Evolutionary conservation across 2,888 invertebrate species (phyloP).

Genomic region (Nymphalis polychloros): DNA sequence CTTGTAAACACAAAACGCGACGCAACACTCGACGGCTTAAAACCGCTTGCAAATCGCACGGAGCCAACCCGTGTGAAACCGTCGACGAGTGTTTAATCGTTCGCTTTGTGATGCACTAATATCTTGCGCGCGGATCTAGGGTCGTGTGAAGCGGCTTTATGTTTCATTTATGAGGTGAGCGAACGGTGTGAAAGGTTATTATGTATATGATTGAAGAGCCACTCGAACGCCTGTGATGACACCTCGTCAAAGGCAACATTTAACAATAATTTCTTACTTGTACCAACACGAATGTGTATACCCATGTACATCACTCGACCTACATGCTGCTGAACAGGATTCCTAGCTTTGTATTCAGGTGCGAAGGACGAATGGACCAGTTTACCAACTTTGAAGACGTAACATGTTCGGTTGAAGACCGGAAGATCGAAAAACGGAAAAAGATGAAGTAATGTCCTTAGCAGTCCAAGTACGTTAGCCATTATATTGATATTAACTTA

Average conservation of each 20-base stretch:
- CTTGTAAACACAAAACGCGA: conserved; percentile 45
- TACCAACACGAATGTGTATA: not conserved
- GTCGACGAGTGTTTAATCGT: conserved; percentile 66
- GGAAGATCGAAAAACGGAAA: too few relatives aligned
- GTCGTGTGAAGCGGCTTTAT: conserved; percentile 24
- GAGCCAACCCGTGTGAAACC: conserved; percentile 30
- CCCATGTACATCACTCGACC: too few relatives aligned
- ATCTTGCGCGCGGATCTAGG: conserved; percentile 39
- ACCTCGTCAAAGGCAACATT: not conserved
- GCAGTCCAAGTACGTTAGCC: too few relatives aligned
- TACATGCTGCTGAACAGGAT: too few relatives aligned
- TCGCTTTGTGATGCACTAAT: conserved; percentile 61
- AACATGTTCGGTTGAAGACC: too few relatives aligned
- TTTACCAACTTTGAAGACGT: not conserved
- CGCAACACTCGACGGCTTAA: conserved; percentile 54
- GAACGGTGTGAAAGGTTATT: conserved; percentile 14
- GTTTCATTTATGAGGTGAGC: not conserved
- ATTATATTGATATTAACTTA: too few relatives aligned
- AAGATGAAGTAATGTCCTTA: too few relatives aligned
- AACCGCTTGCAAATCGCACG: conserved; percentile 42
- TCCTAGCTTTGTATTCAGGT: not conserved
- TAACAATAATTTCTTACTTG: not conserved
- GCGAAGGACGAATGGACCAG: not conserved
- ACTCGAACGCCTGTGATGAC: not conserved
- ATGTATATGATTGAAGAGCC: conserved; percentile 7